These are phyloP conservation scores for Crypturellus tataupa DNA, from an alignment of 2,797 vertebrate genomes.

Conservation along the genomic window DNA sequence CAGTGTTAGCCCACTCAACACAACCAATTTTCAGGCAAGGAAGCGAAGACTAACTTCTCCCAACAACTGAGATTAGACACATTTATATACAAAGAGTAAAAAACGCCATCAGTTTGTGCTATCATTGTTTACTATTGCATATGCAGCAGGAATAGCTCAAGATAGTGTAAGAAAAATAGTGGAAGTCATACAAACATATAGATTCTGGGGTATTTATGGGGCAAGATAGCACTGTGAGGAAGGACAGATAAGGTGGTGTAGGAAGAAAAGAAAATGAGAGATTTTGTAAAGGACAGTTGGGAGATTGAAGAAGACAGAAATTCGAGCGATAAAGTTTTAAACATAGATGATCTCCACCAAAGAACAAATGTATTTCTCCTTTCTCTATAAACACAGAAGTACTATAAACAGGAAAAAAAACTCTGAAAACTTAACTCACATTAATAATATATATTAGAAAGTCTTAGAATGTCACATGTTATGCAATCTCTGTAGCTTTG, in stretches of 20 bases:
- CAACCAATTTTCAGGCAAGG: neutral
- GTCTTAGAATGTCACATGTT: neutral
- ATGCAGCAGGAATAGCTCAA: conserved; percentile 47
- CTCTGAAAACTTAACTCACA: neutral
- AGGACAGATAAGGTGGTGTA: conserved; percentile 52
- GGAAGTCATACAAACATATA: conserved; percentile 36
- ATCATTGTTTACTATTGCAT: conserved; percentile 48
- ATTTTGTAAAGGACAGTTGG: neutral
- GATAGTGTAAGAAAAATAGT: conserved; percentile 52
- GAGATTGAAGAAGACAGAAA: neutral
- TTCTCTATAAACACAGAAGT: neutral
- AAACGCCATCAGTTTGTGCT: neutral
- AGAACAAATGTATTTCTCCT: neutral
- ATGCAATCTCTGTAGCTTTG: neutral
- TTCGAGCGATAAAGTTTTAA: conserved; percentile 23
- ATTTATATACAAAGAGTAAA: conserved; percentile 53
- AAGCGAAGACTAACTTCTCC: neutral
- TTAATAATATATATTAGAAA: neutral
- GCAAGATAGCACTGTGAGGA: conserved; percentile 37
- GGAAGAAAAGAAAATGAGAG: conserved; percentile 34
- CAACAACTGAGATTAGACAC: conserved; percentile 32
- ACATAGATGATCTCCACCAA: neutral
- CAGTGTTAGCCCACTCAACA: neutral
- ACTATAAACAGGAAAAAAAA: neutral
- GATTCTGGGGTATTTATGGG: conserved; percentile 51